These are phyloP conservation scores for Holothuria leucospilota DNA, from an alignment of 53 echinoderm and acorn worm species.

Conservation along the genomic window DNA sequence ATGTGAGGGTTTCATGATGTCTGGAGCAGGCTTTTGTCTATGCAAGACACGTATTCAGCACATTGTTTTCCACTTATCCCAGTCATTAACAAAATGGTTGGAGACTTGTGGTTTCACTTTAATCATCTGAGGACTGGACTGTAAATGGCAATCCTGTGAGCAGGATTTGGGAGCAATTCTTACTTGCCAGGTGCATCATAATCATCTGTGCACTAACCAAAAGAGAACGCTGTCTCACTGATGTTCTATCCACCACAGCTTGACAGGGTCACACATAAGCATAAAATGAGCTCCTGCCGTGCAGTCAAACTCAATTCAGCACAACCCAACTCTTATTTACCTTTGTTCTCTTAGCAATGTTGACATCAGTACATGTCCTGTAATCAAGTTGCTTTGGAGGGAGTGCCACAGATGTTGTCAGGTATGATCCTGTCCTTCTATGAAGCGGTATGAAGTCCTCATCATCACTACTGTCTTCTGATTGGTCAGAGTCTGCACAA, in stretches of 20 bases:
- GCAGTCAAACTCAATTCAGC: too few relatives aligned
- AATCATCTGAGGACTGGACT: neutral
- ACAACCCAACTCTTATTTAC: conserved; percentile 29
- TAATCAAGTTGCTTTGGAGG: conserved; percentile 64
- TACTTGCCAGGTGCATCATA: neutral
- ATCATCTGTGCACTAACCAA: neutral
- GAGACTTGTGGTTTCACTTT: too few relatives aligned
- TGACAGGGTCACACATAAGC: too few relatives aligned
- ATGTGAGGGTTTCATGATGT: too few relatives aligned
- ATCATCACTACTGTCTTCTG: conserved; percentile 59
- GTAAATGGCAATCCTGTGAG: too few relatives aligned
- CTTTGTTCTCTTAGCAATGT: conserved; percentile 79
- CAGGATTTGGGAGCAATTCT: neutral
- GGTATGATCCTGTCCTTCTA: conserved; percentile 79
- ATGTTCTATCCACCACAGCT: too few relatives aligned
- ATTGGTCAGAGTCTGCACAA: conserved; percentile 4
- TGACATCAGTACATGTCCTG: conserved; percentile 74
- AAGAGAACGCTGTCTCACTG: too few relatives aligned
- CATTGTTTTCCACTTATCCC: too few relatives aligned
- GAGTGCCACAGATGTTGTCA: conserved; percentile 75
- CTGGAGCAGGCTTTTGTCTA: too few relatives aligned
- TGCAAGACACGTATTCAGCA: too few relatives aligned
- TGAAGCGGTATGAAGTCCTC: conserved; percentile 72
- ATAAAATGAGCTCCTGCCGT: too few relatives aligned
- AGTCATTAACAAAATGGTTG: too few relatives aligned